Conservation (phyloP, 2,888 invertebrate species). For the Hypomecis atomaria region DNA sequence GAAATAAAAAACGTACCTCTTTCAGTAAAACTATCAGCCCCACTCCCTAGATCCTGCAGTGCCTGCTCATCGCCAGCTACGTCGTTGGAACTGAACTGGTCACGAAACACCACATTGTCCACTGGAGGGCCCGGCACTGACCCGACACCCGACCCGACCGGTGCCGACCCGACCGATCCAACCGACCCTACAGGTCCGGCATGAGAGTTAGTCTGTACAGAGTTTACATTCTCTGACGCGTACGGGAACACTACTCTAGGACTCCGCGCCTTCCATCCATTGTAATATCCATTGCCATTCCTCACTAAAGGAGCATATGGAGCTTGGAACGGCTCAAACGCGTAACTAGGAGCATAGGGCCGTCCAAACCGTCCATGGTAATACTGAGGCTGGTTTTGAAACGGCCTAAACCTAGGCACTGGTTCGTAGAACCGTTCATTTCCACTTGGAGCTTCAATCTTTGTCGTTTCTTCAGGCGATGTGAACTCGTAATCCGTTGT, state of each 20-base stretch:
- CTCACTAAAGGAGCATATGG: conserved; percentile 63
- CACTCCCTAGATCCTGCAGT: conserved; percentile 86
- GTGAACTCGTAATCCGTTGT: conserved; percentile 76
- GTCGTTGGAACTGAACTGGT: conserved; percentile 86
- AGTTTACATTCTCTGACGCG: conserved; percentile 67
- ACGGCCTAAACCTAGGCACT: conserved; percentile 59
- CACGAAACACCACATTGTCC: conserved; percentile 83
- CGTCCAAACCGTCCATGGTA: conserved; percentile 70
- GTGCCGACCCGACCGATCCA: conserved; percentile 4
- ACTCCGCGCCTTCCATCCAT: conserved; percentile 78
- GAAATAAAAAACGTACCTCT: conserved; percentile 83
- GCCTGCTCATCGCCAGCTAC: conserved; percentile 83
- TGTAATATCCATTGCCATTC: conserved; percentile 67
- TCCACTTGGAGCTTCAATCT: conserved; percentile 58
- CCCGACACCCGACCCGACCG: conserved; percentile 4
- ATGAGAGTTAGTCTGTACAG: conserved; percentile 77
- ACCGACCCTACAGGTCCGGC: conserved; percentile 56
- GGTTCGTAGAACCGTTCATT: conserved; percentile 76
- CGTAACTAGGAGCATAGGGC: conserved; percentile 71
- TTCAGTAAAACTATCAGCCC: conserved; percentile 84
- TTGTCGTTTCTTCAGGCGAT: conserved; percentile 60
- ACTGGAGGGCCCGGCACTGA: conserved; percentile 37
- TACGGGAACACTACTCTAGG: conserved; percentile 81
- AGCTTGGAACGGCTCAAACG: conserved; percentile 64
- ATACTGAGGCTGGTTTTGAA: conserved; percentile 59